These are phyloP conservation scores for Melitaea cinxia DNA, from an alignment of 1,140 invertebrate species.

Conservation along the genomic window DNA sequence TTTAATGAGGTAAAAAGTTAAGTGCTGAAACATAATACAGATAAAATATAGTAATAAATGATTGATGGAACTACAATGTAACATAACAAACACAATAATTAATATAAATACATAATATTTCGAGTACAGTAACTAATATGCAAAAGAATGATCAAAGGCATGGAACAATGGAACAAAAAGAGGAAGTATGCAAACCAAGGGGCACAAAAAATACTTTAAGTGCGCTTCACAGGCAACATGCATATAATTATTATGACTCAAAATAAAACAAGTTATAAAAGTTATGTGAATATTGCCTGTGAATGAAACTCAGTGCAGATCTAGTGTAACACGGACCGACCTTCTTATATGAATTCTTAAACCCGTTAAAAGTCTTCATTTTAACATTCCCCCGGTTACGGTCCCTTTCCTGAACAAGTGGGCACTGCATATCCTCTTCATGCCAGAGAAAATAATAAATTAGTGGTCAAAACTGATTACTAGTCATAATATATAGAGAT, in stretches of 20 bases:
- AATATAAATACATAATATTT: constrained; percentile 4
- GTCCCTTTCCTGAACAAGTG: constrained; percentile 68
- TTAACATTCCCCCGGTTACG: constrained; percentile 68
- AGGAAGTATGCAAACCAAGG: constrained; percentile 56
- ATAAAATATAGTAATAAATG: not conserved
- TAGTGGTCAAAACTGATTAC: constrained; percentile 26
- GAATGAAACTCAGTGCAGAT: constrained; percentile 44
- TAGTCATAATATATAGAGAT: not conserved
- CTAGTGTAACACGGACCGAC: constrained; percentile 62
- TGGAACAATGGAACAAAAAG: constrained; percentile 63
- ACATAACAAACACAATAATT: not conserved
- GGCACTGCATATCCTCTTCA: constrained; percentile 79
- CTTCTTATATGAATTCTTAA: constrained; percentile 76
- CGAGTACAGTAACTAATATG: constrained; percentile 18
- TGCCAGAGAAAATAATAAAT: constrained; percentile 65
- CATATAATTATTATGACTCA: constrained; percentile 12
- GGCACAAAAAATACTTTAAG: constrained; percentile 52
- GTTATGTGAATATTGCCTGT: constrained; percentile 54
- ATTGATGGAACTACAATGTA: not conserved
- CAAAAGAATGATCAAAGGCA: constrained; percentile 42
- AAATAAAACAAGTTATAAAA: not conserved
- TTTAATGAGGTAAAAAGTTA: not conserved
- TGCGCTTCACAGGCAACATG: constrained; percentile 67
- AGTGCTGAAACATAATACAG: not conserved
- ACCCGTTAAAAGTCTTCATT: constrained; percentile 74